Conservation (phyloP, 1,140 invertebrate genomes). For the Brachionus paranguensis region DNA sequence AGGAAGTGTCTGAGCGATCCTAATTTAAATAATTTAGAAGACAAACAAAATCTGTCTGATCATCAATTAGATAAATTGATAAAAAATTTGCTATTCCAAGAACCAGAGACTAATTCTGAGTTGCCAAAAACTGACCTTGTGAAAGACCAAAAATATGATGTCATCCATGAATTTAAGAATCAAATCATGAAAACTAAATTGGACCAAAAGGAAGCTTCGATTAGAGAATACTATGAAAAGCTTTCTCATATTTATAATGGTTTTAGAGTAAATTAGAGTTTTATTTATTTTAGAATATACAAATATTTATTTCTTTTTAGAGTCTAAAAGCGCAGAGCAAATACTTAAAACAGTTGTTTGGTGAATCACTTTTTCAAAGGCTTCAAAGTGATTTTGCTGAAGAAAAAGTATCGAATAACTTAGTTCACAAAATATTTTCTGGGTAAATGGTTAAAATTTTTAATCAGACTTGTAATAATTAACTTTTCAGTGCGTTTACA, state of each 20-base stretch:
- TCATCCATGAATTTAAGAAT: background rate
- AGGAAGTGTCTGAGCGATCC: background rate
- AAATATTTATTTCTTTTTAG: background rate
- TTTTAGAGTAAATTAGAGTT: background rate
- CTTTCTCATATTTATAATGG: background rate
- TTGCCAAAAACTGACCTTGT: background rate
- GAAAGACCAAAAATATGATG: background rate
- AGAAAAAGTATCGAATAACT: background rate
- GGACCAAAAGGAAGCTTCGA: background rate
- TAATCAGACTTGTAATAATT: background rate
- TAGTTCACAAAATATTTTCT: background rate
- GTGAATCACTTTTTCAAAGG: background rate
- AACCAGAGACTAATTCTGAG: background rate
- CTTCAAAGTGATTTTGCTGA: background rate
- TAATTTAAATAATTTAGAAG: background rate
- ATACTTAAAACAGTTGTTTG: constrained; percentile 19
- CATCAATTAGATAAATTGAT: background rate
- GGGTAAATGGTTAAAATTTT: background rate
- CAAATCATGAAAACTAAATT: background rate
- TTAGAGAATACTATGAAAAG: background rate
- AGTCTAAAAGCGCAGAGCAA: background rate
- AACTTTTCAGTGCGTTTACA: background rate
- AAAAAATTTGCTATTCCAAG: background rate
- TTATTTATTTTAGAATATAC: background rate
- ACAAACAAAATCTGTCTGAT: background rate